Evolutionary conservation across 1,140 invertebrate genomes (phyloP), one percentile per base, ranked within the genome.

Genomic region (Drosophila nebulosa): DNA sequence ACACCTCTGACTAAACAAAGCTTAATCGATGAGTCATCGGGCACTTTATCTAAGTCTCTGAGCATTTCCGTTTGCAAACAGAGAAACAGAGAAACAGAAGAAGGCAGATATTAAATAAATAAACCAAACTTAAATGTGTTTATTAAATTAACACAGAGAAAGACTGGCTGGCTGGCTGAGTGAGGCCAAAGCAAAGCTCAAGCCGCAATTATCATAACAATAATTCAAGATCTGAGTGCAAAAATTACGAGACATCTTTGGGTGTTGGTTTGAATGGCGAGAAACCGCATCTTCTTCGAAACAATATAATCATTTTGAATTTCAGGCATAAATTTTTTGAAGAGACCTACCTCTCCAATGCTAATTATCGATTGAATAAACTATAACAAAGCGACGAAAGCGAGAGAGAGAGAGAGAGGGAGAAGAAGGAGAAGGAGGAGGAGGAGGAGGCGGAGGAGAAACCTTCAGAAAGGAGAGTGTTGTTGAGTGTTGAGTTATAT

Each of bases 261-360:
- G 57, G 78, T 30, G 52, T 55, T 55, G 52, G 26, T 18, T 51
- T 52, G 51, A 26, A 24, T 52, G 51, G 51, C 24, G 61, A 12
- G 18, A 78, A 42, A 16, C 14, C 39, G 18, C 39, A 21, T 18
- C 39, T 21, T 46, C 7, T 9, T 10, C 39, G 86, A 90, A 90
- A 74, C 88, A 81, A 68, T 85, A 90, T 90, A 78, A 88, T 90
- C 73, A 90, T 64, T 90, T 81, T 78, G 72, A 76, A 88, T 81
- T 78, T 74, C 64, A 69, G 66, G 63, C 88, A 90, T 90, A 85
- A 90, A 90, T 79, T 84, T 83, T 76, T 39, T 39, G 24, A 59
- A 32, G 18, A 36, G 52, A 16, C 57, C 67, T n/a, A n/a, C n/a
- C n/a, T n/a, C n/a, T 51, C 64, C 64, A 50, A 18, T 12, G 83